These are phyloP conservation scores for Troilus luridus DNA, from an alignment of 2,888 invertebrate species.

Conservation along the genomic window DNA sequence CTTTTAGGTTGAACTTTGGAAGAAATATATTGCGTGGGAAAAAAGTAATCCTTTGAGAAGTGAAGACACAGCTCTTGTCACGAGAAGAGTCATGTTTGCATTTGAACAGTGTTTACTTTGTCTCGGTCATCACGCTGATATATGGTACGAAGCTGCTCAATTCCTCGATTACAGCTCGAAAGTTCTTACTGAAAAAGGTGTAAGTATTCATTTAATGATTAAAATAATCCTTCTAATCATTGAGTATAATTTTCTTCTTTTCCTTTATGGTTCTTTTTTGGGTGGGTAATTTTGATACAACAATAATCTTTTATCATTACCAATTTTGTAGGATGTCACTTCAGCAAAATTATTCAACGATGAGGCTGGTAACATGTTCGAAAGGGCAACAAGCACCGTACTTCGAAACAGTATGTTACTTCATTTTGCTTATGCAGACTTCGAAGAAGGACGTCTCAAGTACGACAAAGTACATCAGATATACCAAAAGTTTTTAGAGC, in stretches of 20 bases:
- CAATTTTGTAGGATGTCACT: slow-evolving; percentile 84
- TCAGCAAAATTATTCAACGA: slow-evolving; percentile 94
- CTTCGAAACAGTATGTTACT: slow-evolving; percentile 92
- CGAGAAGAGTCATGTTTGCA: slow-evolving; percentile 96
- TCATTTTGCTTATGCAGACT: slow-evolving; percentile 99
- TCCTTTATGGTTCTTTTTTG: not conserved
- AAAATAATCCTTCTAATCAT: not conserved
- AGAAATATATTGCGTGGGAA: slow-evolving; percentile 98
- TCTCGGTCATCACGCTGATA: slow-evolving; percentile 96
- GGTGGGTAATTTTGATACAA: not conserved
- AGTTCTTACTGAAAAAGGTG: slow-evolving; percentile 94
- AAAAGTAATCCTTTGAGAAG: slow-evolving; percentile 95
- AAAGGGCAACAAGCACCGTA: slow-evolving; percentile 91
- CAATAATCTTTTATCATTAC: not conserved
- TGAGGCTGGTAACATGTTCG: slow-evolving; percentile 95
- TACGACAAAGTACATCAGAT: slow-evolving; percentile 97
- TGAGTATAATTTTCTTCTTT: not conserved
- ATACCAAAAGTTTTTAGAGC: slow-evolving; percentile 91
- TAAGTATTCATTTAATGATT: slow-evolving; percentile 69
- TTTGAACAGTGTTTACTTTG: slow-evolving; percentile 98
- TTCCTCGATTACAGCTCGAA: slow-evolving; percentile 96
- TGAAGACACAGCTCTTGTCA: slow-evolving; percentile 94
- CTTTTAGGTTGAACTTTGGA: slow-evolving; percentile 94
- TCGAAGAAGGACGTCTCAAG: slow-evolving; percentile 96
- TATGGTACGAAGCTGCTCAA: slow-evolving; percentile 99